Evolutionary conservation across 2,797 vertebrate genomes (phyloP).

Genomic region (Synaphobranchus kaupii): DNA sequence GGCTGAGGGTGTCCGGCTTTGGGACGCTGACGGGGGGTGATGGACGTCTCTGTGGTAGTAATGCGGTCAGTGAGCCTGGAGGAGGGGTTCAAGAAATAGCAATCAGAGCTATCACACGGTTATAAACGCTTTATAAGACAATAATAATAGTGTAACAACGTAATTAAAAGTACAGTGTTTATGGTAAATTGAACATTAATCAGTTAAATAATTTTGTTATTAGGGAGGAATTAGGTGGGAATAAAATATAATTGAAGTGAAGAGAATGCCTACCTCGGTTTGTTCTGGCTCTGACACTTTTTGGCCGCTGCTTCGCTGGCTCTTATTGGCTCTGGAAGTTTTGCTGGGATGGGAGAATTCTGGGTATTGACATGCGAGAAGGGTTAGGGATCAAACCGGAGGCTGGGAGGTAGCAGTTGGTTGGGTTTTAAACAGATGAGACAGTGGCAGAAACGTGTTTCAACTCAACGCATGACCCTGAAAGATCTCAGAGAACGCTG

Average conservation of each 20-base stretch:
- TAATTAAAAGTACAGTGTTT: neutral
- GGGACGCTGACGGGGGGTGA: constrained; percentile 95
- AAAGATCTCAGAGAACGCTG: neutral
- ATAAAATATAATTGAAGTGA: neutral
- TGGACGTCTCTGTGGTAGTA: constrained; percentile 96
- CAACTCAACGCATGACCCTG: neutral
- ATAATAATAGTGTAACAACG: neutral
- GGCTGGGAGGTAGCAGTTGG: neutral
- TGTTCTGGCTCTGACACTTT: constrained; percentile 86
- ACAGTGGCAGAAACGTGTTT: neutral
- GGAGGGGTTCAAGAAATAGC: neutral
- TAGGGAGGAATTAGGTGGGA: neutral
- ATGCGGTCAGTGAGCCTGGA: constrained; percentile 92
- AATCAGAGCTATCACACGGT: neutral
- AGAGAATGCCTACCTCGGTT: constrained; percentile 81
- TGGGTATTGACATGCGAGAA: constrained; percentile 54
- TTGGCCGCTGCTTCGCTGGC: constrained; percentile 97
- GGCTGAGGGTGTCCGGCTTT: constrained; percentile 93
- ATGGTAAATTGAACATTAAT: neutral
- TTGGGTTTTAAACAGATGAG: neutral
- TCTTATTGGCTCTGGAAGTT: constrained; percentile 94
- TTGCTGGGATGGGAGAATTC: constrained; percentile 89
- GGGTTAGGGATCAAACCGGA: neutral
- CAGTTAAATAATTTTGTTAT: neutral
- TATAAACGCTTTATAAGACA: neutral